Conservation (phyloP, 2,888 invertebrate genomes). For the Emmelina monodactyla region DNA sequence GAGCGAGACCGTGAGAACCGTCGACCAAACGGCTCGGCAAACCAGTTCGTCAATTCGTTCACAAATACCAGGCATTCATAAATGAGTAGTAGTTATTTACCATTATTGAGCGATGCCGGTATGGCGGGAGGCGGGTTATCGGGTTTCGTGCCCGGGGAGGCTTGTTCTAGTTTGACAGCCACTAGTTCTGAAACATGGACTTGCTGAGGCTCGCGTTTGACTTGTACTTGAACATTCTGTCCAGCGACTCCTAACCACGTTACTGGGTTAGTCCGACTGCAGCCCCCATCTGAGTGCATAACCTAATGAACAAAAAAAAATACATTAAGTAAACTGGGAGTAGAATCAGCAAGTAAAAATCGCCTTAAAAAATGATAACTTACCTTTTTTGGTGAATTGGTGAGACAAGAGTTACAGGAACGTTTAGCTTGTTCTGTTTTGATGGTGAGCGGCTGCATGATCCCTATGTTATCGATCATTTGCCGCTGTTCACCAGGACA, state of each 20-base stretch:
- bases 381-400: slow-evolving; percentile 57
- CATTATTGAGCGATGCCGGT: slow-evolving; percentile 53
- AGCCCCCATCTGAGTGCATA: slow-evolving; percentile 67
- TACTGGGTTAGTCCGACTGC: slow-evolving; percentile 75
- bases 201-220: slow-evolving; percentile 72
- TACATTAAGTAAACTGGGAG: no score
- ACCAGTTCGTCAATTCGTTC: slow-evolving; percentile 1
- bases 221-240: slow-evolving; percentile 61
- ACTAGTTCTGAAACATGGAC: slow-evolving; percentile 67
- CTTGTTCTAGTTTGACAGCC: slow-evolving; percentile 71
- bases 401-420: slow-evolving; percentile 54
- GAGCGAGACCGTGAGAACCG: slow-evolving; percentile 1
- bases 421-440: slow-evolving; percentile 60
- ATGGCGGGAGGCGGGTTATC: slow-evolving; percentile 46
- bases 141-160: slow-evolving; percentile 69
- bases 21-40: not conserved
- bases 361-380: slow-evolving; percentile 4
- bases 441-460: slow-evolving; percentile 58
- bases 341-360: no score
- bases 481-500: slow-evolving; percentile 46
- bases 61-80: slow-evolving; percentile 21
- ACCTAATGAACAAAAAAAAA: slow-evolving; percentile 25
- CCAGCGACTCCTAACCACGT: slow-evolving; percentile 65
- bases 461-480: slow-evolving; percentile 37
- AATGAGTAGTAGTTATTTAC: slow-evolving; percentile 22